These are phyloP conservation scores for Brachypodius melanocephalos DNA, from an alignment of 2,113 vertebrate genomes.

Conservation along the genomic window DNA sequence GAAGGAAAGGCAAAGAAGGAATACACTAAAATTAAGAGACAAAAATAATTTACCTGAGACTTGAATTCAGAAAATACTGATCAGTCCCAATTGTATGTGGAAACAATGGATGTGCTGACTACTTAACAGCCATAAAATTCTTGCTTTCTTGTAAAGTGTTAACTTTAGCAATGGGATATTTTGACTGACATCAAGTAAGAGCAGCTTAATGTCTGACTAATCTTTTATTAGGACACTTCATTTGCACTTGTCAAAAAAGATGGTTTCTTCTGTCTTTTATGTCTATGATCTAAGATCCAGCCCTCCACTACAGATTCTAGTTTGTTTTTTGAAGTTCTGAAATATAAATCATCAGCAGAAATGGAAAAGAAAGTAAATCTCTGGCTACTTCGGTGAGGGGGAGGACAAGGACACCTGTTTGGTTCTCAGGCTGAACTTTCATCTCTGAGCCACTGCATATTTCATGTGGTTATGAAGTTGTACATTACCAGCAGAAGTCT, in stretches of 20 bases:
- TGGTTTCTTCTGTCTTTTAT: neutral
- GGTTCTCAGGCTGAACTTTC: neutral
- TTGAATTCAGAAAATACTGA: neutral
- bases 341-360: neutral
- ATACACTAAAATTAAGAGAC: neutral
- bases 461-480: neutral
- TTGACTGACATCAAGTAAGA: neutral
- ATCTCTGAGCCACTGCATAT: neutral
- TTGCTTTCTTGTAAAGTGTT: neutral
- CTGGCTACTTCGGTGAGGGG: neutral
- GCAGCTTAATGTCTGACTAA: neutral
- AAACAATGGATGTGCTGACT: neutral
- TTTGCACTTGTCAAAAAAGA: neutral
- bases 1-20: neutral
- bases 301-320: neutral
- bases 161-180: neutral
- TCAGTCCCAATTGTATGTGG: neutral
- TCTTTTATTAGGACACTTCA: neutral
- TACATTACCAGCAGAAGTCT: neutral
- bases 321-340: neutral
- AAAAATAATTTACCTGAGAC: neutral
- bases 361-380: neutral
- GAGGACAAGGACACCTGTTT: neutral
- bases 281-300: neutral
- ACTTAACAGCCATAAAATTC: neutral